Evolutionary conservation across 2,888 invertebrate species (phyloP).

Genomic region (Cantharis lateralis): DNA sequence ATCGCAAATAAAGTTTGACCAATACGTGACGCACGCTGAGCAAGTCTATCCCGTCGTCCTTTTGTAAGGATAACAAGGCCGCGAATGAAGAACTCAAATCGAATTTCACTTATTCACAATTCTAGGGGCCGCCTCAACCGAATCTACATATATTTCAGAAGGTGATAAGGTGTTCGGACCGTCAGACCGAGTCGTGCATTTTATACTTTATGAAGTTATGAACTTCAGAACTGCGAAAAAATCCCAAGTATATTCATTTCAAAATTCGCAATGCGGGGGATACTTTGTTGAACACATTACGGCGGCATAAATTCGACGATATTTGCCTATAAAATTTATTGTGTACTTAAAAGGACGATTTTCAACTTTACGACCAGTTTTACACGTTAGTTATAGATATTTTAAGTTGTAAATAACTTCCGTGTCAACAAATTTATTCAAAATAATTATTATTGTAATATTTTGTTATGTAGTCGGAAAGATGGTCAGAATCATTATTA

Average conservation of each 20-base stretch:
- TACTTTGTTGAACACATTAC: conserved; percentile 36
- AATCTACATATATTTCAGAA: conserved; percentile 55
- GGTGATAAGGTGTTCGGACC: conserved; percentile 45
- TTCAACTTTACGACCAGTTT: conserved; percentile 42
- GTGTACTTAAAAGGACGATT: conserved; percentile 44
- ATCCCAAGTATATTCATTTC: conserved; percentile 24
- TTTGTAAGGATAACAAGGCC: conserved; percentile 52
- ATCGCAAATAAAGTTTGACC: conserved; percentile 15
- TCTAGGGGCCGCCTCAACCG: conserved; percentile 44
- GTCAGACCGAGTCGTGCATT: conserved; percentile 39
- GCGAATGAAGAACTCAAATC: conserved; percentile 54
- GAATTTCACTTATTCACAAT: conserved; percentile 54
- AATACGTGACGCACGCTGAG: conserved; percentile 11
- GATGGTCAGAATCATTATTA: neutral
- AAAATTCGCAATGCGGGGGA: conserved; percentile 19
- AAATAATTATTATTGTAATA: neutral
- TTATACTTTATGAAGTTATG: conserved; percentile 47
- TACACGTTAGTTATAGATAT: conserved; percentile 43
- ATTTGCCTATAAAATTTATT: conserved; percentile 47
- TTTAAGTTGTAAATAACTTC: conserved; percentile 36
- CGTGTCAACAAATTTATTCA: conserved; percentile 41
- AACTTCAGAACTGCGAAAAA: conserved; percentile 24
- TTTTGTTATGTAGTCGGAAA: neutral
- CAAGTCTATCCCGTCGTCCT: conserved; percentile 42
- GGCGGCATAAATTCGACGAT: conserved; percentile 37